Percentiles rank a stretch among this genome's conserved stretches.
Conservation (phyloP, 2,113 vertebrate species). For the Nothoprocta perdicaria region DNA sequence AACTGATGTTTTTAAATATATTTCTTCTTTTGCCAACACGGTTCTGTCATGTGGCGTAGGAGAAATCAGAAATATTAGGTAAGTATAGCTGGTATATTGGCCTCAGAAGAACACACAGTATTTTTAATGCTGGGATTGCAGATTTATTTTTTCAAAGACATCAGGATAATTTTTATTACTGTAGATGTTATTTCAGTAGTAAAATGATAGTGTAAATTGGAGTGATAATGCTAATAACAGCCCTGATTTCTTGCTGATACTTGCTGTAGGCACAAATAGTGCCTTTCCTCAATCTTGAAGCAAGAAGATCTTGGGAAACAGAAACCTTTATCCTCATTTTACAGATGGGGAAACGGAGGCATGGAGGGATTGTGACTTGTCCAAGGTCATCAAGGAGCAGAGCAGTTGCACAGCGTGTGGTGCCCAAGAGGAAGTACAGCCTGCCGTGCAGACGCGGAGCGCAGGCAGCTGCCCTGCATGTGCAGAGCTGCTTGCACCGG, state of each 20-base stretch:
- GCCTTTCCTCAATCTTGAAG: background rate
- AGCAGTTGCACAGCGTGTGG: accelerated
- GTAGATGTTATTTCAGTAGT: background rate
- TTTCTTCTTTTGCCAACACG: background rate
- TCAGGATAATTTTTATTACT: background rate
- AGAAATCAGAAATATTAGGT: background rate
- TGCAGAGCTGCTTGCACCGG: background rate
- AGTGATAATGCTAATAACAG: background rate
- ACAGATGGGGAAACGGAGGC: background rate
- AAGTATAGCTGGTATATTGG: background rate
- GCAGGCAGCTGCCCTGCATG: accelerated
- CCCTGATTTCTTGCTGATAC: background rate
- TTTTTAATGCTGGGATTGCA: background rate
- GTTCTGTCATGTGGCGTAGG: background rate
- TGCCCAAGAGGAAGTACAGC: background rate
- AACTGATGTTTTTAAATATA: background rate
- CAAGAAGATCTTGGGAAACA: background rate
- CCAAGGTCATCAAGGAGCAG: background rate
- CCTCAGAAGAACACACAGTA: background rate
- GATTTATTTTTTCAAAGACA: slow-evolving; percentile 2
- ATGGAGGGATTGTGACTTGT: background rate
- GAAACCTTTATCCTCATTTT: background rate
- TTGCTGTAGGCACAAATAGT: background rate
- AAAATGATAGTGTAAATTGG: background rate
- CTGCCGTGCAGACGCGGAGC: background rate